Conservation (phyloP, 2,113 vertebrate species). For the Mirza zaza region DNA sequence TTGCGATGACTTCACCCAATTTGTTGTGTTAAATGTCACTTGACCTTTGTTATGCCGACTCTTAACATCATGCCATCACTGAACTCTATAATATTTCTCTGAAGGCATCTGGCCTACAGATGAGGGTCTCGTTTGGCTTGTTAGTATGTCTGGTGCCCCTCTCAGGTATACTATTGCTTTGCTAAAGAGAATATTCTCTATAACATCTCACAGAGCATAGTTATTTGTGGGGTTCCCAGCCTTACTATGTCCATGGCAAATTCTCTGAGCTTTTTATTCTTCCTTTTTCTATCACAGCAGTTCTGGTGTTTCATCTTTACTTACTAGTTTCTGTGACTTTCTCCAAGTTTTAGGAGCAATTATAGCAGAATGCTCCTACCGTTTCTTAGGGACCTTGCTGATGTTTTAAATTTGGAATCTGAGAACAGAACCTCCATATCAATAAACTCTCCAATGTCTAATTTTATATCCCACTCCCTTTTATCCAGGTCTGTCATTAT, state of each 20-base stretch:
- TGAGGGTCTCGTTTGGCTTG: neutral
- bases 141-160: neutral
- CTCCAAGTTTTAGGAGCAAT: neutral
- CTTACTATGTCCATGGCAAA: neutral
- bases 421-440: neutral
- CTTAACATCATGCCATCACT: neutral
- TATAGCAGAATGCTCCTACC: neutral
- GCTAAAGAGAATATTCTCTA: neutral
- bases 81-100: neutral
- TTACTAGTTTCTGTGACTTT: neutral
- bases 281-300: neutral
- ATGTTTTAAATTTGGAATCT: neutral
- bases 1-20: neutral
- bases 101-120: neutral
- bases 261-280: neutral
- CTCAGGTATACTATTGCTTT: neutral
- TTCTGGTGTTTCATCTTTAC: neutral
- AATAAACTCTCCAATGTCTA: neutral
- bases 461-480: too few relatives aligned
- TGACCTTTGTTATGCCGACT: neutral
- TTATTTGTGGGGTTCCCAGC: neutral
- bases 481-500: neutral
- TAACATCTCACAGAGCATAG: fast-evolving
- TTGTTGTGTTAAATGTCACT: neutral
- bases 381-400: neutral